Conservation (phyloP, 2,888 invertebrate genomes). For the Ichneumoninae sp. region DNA sequence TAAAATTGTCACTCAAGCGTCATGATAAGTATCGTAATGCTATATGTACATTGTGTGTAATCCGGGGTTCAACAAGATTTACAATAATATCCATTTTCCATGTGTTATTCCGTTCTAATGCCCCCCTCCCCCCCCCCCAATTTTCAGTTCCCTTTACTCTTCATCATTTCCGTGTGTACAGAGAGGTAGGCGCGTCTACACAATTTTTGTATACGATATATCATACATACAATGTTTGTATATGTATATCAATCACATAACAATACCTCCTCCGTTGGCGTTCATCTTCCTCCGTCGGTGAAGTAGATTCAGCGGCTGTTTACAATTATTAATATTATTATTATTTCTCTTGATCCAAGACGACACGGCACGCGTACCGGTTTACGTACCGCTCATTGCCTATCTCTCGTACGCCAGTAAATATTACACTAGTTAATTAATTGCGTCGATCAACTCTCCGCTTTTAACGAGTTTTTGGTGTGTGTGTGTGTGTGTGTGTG, state of each 20-base stretch:
- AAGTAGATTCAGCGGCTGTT: slow-evolving; percentile 18
- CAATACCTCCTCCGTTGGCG: slow-evolving; percentile 5
- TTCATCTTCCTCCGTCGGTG: neutral
- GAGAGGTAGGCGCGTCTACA: slow-evolving; percentile 65
- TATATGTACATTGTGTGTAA: slow-evolving; percentile 58
- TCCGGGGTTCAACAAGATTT: slow-evolving; percentile 76
- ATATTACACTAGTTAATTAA: slow-evolving; percentile 6
- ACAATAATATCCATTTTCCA: slow-evolving; percentile 69
- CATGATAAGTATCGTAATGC: slow-evolving; percentile 23
- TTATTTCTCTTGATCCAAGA: neutral
- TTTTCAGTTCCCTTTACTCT: slow-evolving; percentile 45
- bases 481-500: neutral
- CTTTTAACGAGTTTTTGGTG: neutral
- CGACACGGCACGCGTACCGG: neutral
- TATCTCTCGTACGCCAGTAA: neutral
- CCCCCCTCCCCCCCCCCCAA: slow-evolving; percentile 32
- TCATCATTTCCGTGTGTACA: slow-evolving; percentile 25
- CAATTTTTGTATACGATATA: slow-evolving; percentile 66
- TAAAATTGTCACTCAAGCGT: slow-evolving; percentile 46
- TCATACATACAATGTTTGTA: slow-evolving; percentile 63
- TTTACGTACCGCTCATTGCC: neutral
- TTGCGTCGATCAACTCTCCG: slow-evolving; percentile 5
- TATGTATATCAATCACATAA: slow-evolving; percentile 34
- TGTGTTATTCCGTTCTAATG: slow-evolving; percentile 16
- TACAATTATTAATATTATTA: neutral